These are phyloP conservation scores for Caenorhabditis latens DNA, from an alignment of 1,140 invertebrate species.

Conservation along the genomic window DNA sequence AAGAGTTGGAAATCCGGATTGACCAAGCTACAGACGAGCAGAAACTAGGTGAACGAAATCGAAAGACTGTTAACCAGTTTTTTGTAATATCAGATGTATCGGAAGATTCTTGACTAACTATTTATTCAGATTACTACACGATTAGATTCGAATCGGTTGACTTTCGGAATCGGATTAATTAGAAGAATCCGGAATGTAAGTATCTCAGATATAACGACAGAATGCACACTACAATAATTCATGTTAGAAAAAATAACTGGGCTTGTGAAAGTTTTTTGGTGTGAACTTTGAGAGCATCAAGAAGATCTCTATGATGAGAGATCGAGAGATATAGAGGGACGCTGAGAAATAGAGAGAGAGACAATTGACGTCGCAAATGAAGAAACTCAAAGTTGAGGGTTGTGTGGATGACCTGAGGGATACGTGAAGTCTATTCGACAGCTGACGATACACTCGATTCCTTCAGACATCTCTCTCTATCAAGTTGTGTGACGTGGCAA, in stretches of 20 bases:
- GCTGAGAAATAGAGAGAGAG: not conserved
- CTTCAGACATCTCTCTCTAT: not conserved
- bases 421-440: constrained; percentile 2
- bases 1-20: too few relatives aligned
- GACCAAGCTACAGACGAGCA: too few relatives aligned
- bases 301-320: not conserved
- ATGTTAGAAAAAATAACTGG: not conserved
- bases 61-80: too few relatives aligned
- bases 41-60: too few relatives aligned
- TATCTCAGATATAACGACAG: too few relatives aligned
- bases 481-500: constrained; percentile 11
- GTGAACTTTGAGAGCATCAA: constrained; percentile 14
- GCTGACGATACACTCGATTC: not conserved
- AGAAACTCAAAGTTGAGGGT: constrained; percentile 4
- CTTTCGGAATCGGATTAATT: too few relatives aligned
- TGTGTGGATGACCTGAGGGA: not conserved
- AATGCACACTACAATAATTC: too few relatives aligned
- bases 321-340: not conserved
- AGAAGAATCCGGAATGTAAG: too few relatives aligned
- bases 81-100: too few relatives aligned
- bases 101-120: too few relatives aligned
- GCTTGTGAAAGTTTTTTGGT: not conserved
- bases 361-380: constrained; percentile 22
- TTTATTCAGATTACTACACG: too few relatives aligned
- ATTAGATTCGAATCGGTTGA: too few relatives aligned